Conservation (phyloP, 2,888 invertebrate species). For the Latrodectus elegans region DNA sequence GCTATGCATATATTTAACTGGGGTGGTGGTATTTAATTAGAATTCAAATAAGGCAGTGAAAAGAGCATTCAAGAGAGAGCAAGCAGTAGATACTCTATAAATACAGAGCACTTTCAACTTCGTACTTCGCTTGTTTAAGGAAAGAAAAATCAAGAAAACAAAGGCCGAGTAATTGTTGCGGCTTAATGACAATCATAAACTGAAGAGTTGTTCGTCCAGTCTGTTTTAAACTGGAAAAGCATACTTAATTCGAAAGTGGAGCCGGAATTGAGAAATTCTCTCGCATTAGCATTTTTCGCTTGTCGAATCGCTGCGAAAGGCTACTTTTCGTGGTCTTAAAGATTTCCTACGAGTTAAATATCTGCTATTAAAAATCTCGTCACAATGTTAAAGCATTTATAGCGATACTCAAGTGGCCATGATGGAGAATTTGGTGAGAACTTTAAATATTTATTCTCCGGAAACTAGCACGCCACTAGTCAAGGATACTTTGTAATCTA, state of each 20-base stretch:
- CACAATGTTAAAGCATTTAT: neutral
- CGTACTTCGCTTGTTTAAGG: too few species aligned
- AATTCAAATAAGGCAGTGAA: too few species aligned
- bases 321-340: neutral
- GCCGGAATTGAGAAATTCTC: neutral
- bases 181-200: neutral
- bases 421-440: neutral
- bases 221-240: neutral
- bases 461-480: neutral
- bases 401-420: neutral
- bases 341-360: neutral
- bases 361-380: conserved; percentile 1
- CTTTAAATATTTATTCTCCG: neutral
- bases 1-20: too few species aligned
- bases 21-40: too few species aligned
- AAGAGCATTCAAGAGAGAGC: too few species aligned
- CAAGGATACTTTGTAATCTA: neutral
- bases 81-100: too few species aligned
- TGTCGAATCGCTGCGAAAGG: too few species aligned
- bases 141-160: too few species aligned
- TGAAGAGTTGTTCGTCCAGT: neutral
- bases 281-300: neutral
- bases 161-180: too few species aligned
- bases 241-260: neutral
- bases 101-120: too few species aligned